Conservation (phyloP, 2,113 vertebrate genomes). For the Pogona vitticeps region DNA sequence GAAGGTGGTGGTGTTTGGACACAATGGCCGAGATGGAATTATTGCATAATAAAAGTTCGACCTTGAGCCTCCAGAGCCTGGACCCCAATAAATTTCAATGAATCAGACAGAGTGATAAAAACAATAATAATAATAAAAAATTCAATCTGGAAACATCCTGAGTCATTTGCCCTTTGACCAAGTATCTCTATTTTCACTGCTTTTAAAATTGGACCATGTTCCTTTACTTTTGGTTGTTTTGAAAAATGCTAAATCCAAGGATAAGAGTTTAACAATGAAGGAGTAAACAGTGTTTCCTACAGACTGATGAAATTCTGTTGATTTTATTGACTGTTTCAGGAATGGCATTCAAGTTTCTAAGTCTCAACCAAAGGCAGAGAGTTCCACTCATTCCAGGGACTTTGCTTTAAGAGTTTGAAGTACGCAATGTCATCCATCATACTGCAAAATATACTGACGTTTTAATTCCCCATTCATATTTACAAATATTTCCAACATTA, state of each 20-base stretch:
- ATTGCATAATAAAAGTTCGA: too few species aligned
- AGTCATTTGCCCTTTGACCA: slow-evolving; percentile 29
- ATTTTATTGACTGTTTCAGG: slow-evolving; percentile 6
- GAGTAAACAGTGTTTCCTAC: not conserved
- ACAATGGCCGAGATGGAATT: too few species aligned
- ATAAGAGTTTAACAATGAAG: not conserved
- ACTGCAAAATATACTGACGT: not conserved
- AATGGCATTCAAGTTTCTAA: not conserved
- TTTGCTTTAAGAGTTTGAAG: not conserved
- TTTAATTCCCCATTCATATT: not conserved
- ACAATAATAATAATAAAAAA: not conserved
- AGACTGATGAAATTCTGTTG: not conserved
- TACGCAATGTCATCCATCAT: slow-evolving; percentile 15
- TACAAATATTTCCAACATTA: not conserved
- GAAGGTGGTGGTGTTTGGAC: too few species aligned
- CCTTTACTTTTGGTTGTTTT: not conserved
- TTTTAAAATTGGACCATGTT: slow-evolving; percentile 16
- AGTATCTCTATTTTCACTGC: not conserved
- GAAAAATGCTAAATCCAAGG: not conserved
- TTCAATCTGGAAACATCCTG: not conserved
- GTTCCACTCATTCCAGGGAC: not conserved
- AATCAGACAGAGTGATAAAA: too few species aligned
- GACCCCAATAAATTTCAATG: too few species aligned
- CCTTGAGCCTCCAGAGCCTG: too few species aligned
- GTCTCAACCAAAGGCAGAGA: not conserved